Conservation (phyloP, 2,797 vertebrate genomes). For the Anabas testudineus region DNA sequence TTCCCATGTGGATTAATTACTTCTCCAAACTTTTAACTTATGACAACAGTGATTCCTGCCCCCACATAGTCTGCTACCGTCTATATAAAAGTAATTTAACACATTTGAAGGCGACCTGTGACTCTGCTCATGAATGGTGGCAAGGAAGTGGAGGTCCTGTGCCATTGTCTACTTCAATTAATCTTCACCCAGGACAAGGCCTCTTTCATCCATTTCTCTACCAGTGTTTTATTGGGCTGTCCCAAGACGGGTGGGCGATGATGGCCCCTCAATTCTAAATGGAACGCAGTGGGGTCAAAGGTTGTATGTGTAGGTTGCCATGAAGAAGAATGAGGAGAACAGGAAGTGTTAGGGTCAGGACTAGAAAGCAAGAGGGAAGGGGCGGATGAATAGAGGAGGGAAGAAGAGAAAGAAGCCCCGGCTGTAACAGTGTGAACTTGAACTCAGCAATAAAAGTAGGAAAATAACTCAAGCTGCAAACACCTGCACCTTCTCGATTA, state of each 20-base stretch:
- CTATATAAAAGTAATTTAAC: slow-evolving; percentile 36
- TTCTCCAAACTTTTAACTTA: slow-evolving; percentile 49
- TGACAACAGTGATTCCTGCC: slow-evolving; percentile 31
- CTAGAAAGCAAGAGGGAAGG: slow-evolving; percentile 44
- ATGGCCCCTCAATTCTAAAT: slow-evolving; percentile 62
- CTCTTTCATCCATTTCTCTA: slow-evolving; percentile 64
- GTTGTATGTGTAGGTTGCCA: slow-evolving; percentile 64
- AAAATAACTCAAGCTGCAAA: slow-evolving; percentile 39
- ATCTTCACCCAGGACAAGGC: slow-evolving; percentile 75
- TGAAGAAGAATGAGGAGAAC: slow-evolving; percentile 63
- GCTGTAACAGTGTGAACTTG: slow-evolving; percentile 65
- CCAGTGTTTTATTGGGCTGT: slow-evolving; percentile 60
- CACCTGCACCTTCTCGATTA: slow-evolving; percentile 46
- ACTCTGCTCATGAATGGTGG: slow-evolving; percentile 67
- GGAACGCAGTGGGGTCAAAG: slow-evolving; percentile 58
- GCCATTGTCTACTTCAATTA: slow-evolving; percentile 69
- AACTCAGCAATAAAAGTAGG: slow-evolving; percentile 50
- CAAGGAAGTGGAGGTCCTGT: slow-evolving; percentile 48
- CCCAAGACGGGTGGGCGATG: slow-evolving; percentile 49
- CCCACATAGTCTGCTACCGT: slow-evolving; percentile 43
- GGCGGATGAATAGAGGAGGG: slow-evolving; percentile 43
- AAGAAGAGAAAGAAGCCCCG: slow-evolving; percentile 27
- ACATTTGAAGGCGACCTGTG: slow-evolving; percentile 67
- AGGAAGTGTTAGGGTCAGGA: slow-evolving; percentile 74
- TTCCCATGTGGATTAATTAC: slow-evolving; percentile 50